These are phyloP conservation scores for Lamproptera curius DNA, from an alignment of 2,888 invertebrate genomes.

Conservation along the genomic window DNA sequence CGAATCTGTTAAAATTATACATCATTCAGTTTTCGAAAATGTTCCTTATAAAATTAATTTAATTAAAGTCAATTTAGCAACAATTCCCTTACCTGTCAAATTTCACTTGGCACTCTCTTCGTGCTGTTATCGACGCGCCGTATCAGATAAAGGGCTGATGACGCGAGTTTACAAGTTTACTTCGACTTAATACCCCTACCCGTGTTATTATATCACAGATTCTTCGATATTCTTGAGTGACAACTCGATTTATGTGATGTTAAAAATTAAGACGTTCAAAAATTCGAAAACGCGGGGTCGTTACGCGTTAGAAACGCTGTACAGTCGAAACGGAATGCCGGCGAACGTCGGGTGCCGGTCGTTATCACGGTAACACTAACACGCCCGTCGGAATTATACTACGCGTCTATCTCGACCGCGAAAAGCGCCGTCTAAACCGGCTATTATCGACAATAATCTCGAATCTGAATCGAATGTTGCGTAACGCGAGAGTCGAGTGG, in stretches of 20 bases:
- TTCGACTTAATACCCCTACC: background rate
- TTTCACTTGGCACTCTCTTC: constrained; percentile 35
- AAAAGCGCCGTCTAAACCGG: constrained; percentile 52
- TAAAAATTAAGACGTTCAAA: too few relatives aligned
- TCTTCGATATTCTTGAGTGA: background rate
- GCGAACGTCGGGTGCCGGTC: constrained; percentile 52
- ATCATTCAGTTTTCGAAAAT: too few relatives aligned
- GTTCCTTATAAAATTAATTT: too few relatives aligned
- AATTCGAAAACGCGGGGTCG: too few relatives aligned
- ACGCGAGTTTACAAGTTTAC: too few relatives aligned
- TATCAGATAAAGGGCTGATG: constrained; percentile 25
- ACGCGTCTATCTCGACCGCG: constrained; percentile 49
- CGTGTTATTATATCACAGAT: background rate
- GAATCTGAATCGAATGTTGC: constrained; percentile 31
- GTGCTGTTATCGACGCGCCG: constrained; percentile 34
- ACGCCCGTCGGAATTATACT: constrained; percentile 37
- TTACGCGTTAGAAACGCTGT: too few relatives aligned
- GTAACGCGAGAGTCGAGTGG: constrained; percentile 42
- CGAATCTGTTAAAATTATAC: too few relatives aligned
- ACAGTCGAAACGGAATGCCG: too few relatives aligned
- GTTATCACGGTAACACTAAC: constrained; percentile 62
- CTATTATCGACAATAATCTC: constrained; percentile 8
- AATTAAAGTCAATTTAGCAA: too few relatives aligned
- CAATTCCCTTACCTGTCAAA: constrained; percentile 17
- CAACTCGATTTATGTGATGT: background rate